Percentiles rank a stretch among this genome's conserved stretches.
These are phyloP conservation scores for Apoda limacodes DNA, from an alignment of 2,888 invertebrate species.

Conservation along the genomic window DNA sequence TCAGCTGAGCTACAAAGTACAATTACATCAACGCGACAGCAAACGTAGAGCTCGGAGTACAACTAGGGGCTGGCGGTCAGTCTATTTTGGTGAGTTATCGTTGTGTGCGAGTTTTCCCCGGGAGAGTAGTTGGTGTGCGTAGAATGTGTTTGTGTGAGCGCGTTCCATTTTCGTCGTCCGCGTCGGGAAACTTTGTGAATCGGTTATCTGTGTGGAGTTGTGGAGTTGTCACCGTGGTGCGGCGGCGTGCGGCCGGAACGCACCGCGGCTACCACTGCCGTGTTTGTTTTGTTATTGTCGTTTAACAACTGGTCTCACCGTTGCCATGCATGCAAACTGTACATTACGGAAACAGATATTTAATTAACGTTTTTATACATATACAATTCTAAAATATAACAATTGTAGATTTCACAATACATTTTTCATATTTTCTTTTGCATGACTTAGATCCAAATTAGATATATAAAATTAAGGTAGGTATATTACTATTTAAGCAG, in stretches of 20 bases:
- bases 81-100: constrained; percentile 19
- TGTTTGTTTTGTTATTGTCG: constrained; percentile 62
- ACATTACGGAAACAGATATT: too few relatives aligned
- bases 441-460: too few relatives aligned
- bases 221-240: too few relatives aligned
- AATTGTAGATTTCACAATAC: too few relatives aligned
- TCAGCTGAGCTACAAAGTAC: constrained; percentile 26
- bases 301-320: constrained; percentile 31
- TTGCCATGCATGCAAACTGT: constrained; percentile 23
- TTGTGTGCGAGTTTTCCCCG: constrained; percentile 49
- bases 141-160: constrained; percentile 34
- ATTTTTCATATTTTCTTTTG: too few relatives aligned
- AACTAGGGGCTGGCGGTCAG: too few relatives aligned
- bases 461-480: too few relatives aligned
- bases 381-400: too few relatives aligned
- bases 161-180: constrained; percentile 48
- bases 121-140: constrained; percentile 36
- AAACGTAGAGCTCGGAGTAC: constrained; percentile 8
- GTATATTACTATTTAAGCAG: too few relatives aligned
- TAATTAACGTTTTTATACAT: too few relatives aligned
- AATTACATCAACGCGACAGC: constrained; percentile 10
- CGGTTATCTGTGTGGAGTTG: constrained; percentile 54
- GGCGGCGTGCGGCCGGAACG: too few relatives aligned
- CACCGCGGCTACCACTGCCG: constrained; percentile 36
- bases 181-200: constrained; percentile 58